Conservation (phyloP, 1,140 invertebrate genomes). For the Philopotamus ludificatus region DNA sequence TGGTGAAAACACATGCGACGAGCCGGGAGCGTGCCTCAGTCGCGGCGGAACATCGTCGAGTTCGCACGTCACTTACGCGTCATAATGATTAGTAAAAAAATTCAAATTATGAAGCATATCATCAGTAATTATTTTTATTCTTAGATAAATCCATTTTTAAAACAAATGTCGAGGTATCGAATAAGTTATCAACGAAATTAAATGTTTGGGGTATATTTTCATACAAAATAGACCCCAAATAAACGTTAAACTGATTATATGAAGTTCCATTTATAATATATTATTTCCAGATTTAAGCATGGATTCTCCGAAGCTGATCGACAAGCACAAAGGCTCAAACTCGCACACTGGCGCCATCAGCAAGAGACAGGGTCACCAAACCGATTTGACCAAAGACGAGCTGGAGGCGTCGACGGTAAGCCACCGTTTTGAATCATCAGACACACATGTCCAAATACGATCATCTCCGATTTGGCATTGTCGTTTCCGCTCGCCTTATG, state of each 20-base stretch:
- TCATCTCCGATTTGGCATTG: neutral
- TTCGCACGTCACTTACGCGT: no score
- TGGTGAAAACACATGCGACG: no score
- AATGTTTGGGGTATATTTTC: neutral
- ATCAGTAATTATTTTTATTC: no score
- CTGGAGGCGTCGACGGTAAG: constrained; percentile 19
- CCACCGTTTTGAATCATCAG: neutral
- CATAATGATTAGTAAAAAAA: no score
- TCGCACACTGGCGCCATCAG: constrained; percentile 17
- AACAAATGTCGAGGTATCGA: no score
- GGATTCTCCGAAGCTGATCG: constrained; percentile 26
- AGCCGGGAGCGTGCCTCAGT: no score
- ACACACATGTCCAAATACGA: neutral
- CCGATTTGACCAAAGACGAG: constrained; percentile 13
- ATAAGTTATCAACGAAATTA: no score
- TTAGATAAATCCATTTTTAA: no score
- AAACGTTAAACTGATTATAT: neutral
- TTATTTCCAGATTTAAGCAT: constrained; percentile 9
- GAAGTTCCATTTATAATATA: neutral
- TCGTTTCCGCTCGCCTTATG: neutral
- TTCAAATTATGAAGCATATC: no score
- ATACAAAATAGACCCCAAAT: neutral
- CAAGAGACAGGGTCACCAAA: constrained; percentile 13
- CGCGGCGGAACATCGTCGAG: no score
- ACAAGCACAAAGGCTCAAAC: constrained; percentile 7